These are phyloP conservation scores for Mus spretus DNA, from an alignment of 2,797 vertebrate species.

Conservation along the genomic window DNA sequence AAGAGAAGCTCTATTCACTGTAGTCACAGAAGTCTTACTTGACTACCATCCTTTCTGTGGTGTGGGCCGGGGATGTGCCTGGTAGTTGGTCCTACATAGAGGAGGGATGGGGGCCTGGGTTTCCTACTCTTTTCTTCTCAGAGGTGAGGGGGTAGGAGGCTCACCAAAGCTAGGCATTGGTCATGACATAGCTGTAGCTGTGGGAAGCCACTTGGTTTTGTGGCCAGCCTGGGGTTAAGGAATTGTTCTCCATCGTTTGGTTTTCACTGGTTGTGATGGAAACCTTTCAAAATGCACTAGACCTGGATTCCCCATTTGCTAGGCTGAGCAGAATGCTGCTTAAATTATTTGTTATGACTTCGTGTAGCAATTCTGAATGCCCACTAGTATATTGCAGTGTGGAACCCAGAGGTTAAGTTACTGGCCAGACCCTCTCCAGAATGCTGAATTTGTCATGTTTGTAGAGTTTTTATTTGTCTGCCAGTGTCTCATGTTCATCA, in stretches of 20 bases:
- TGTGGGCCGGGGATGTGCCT: not conserved
- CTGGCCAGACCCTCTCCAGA: not conserved
- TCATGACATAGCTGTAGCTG: not conserved
- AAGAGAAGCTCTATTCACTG: not conserved
- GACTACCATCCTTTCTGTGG: not conserved
- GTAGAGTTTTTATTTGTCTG: not conserved
- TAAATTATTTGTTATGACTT: not conserved
- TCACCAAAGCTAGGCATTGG: not conserved
- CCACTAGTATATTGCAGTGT: too few relatives aligned
- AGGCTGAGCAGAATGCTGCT: not conserved
- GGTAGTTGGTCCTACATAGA: not conserved
- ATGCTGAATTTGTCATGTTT: not conserved
- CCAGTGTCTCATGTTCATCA: not conserved
- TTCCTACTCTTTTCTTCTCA: not conserved
- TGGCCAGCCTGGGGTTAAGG: not conserved
- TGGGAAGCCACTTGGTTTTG: not conserved
- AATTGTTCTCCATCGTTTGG: not conserved
- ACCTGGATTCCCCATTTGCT: not conserved
- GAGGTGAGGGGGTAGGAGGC: not conserved
- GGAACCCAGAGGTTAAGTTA: not conserved
- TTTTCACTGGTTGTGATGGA: conserved; percentile 24
- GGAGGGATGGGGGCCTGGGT: not conserved
- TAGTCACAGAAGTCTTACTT: not conserved
- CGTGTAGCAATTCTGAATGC: not conserved
- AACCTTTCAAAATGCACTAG: conserved; percentile 26